Conservation (phyloP, 2,888 invertebrate genomes). For the Eudemis profundana region DNA sequence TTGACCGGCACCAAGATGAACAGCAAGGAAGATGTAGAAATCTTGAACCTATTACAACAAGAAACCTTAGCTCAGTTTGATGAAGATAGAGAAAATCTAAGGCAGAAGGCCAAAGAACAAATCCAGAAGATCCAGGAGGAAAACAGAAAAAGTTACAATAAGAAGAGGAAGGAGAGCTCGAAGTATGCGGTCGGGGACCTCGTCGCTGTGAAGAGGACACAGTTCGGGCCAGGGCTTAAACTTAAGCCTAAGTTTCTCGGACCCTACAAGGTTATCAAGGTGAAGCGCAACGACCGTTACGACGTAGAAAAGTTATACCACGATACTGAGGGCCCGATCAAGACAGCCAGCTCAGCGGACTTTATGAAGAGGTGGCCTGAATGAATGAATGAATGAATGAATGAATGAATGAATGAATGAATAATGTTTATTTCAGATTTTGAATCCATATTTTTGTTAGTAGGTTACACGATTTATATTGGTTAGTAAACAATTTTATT, state of each 20-base stretch:
- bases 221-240: conserved; percentile 12
- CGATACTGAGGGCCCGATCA: neutral
- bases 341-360: no score
- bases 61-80: conserved; percentile 8
- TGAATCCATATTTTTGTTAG: no score
- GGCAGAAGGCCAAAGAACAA: no score
- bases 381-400: no score
- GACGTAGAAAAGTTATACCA: neutral
- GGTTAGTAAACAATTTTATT: no score
- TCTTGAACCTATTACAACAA: conserved; percentile 13
- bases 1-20: conserved; percentile 36
- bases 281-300: conserved; percentile 13
- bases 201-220: conserved; percentile 14
- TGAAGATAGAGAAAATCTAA: conserved; percentile 13
- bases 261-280: conserved; percentile 5
- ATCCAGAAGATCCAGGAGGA: conserved; percentile 33
- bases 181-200: conserved; percentile 17
- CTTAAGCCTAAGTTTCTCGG: conserved; percentile 10
- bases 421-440: no score
- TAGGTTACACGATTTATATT: no score
- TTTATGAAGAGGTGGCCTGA: conserved; percentile 18
- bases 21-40: conserved; percentile 35
- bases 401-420: no score
- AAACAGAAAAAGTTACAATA: conserved; percentile 24
- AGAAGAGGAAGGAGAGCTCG: conserved; percentile 25